These are phyloP conservation scores for Triplophysa rosa DNA, from an alignment of 2,113 vertebrate species.

Conservation along the genomic window DNA sequence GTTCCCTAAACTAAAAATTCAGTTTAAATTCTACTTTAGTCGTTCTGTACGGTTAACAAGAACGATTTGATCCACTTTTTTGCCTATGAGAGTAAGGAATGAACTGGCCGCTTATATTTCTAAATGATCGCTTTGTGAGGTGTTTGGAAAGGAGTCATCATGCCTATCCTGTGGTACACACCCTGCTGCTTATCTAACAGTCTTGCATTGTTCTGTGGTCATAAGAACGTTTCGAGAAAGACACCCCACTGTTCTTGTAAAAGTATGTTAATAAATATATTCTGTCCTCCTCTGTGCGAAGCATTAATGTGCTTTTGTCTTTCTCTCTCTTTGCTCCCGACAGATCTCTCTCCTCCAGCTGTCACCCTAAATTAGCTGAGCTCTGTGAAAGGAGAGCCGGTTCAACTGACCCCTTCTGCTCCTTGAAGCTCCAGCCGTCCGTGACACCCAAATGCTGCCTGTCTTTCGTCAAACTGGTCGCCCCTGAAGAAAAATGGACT, in stretches of 20 bases:
- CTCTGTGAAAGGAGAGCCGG: constrained; percentile 61
- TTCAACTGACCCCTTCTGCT: constrained; percentile 51
- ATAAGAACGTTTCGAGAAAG: constrained; percentile 35
- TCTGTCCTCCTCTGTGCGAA: constrained; percentile 6
- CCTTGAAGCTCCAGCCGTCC: constrained; percentile 57
- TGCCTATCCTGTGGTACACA: constrained; percentile 7
- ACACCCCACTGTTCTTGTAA: constrained; percentile 24
- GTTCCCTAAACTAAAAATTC: not conserved
- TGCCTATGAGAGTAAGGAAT: not conserved
- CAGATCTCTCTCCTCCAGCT: constrained; percentile 64
- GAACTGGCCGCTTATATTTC: not conserved
- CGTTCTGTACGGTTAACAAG: not conserved
- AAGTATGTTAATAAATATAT: constrained; percentile 29
- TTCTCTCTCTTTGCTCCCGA: constrained; percentile 26
- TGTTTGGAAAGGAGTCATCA: constrained; percentile 11
- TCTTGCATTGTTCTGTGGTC: constrained; percentile 30
- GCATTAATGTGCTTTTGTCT: constrained; percentile 32
- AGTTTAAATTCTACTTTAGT: not conserved
- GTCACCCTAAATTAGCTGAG: constrained; percentile 60
- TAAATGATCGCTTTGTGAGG: constrained; percentile 21
- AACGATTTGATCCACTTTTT: not conserved
- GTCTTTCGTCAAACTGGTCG: constrained; percentile 52
- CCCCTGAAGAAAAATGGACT: constrained; percentile 65
- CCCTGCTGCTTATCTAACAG: constrained; percentile 38
- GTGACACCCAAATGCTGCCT: constrained; percentile 65